These are phyloP conservation scores for Ceratina japonica DNA, from an alignment of 1,140 invertebrate genomes.

Conservation along the genomic window DNA sequence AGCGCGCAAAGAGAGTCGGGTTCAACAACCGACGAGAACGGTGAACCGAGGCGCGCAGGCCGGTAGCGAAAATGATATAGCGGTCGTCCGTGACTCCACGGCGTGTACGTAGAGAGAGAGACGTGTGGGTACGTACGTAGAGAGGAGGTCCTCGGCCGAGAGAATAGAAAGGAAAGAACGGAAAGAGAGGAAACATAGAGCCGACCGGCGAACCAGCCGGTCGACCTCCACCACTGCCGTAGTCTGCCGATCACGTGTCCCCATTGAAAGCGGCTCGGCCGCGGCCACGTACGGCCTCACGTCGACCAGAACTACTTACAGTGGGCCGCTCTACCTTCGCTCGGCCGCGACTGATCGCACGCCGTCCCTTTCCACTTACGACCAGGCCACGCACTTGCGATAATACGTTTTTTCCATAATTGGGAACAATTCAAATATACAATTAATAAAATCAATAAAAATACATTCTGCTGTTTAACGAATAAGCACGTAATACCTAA, in stretches of 20 bases:
- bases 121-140: conserved; percentile 22
- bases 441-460: too few relatives aligned
- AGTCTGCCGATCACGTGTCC: conserved; percentile 66
- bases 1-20: conserved; percentile 74
- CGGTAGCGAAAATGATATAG: conserved; percentile 76
- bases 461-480: too few relatives aligned
- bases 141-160: conserved; percentile 47
- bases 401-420: too few relatives aligned
- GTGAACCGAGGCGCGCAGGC: conserved; percentile 68
- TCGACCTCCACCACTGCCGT: conserved; percentile 55
- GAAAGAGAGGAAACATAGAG: conserved; percentile 25
- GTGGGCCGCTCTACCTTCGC: conserved; percentile 27
- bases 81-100: conserved; percentile 70
- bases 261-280: conserved; percentile 72
- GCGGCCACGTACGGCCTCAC: conserved; percentile 67
- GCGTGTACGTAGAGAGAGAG: conserved; percentile 37
- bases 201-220: conserved; percentile 28
- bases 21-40: conserved; percentile 75
- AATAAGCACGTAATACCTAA: too few relatives aligned
- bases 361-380: conserved; percentile 70
- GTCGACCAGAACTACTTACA: conserved; percentile 69
- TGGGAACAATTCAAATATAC: too few relatives aligned
- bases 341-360: conserved; percentile 44
- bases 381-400: too few relatives aligned
- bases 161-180: conserved; percentile 22